These are phyloP conservation scores for Rhinella marina DNA, from an alignment of 2,797 vertebrate genomes.

Conservation along the genomic window DNA sequence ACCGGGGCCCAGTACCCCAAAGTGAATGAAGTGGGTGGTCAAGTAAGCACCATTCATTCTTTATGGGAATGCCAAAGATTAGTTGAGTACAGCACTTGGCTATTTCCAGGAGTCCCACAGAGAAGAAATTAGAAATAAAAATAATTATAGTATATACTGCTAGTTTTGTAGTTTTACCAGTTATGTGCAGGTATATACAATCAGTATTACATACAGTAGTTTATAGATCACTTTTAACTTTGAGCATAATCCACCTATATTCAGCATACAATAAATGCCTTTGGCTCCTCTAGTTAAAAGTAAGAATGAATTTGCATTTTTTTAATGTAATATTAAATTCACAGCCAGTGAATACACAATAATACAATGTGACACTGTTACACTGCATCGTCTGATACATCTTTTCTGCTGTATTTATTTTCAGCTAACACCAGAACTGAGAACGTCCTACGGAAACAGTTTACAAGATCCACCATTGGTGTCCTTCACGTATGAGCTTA, in stretches of 20 bases:
- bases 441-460: background rate
- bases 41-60: too few species aligned
- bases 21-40: too few species aligned
- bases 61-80: too few species aligned
- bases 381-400: background rate
- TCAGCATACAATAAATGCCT: background rate
- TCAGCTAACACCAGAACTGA: slow-evolving; percentile 34
- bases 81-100: too few species aligned
- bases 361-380: background rate
- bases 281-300: background rate
- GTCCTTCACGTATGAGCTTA: slow-evolving; percentile 33
- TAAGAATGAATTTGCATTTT: background rate
- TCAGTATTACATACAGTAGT: background rate
- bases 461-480: slow-evolving; percentile 15
- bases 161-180: too few species aligned
- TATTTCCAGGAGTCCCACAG: too few species aligned
- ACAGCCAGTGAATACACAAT: background rate
- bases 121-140: too few species aligned
- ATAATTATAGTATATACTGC: too few species aligned
- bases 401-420: background rate
- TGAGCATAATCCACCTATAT: background rate
- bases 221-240: background rate
- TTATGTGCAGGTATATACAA: background rate
- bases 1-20: too few species aligned
- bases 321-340: background rate